phyloP scores from a whole-genome alignment of 2,797 vertebrate genomes.

The Adrianichthys oophorus region DNA sequence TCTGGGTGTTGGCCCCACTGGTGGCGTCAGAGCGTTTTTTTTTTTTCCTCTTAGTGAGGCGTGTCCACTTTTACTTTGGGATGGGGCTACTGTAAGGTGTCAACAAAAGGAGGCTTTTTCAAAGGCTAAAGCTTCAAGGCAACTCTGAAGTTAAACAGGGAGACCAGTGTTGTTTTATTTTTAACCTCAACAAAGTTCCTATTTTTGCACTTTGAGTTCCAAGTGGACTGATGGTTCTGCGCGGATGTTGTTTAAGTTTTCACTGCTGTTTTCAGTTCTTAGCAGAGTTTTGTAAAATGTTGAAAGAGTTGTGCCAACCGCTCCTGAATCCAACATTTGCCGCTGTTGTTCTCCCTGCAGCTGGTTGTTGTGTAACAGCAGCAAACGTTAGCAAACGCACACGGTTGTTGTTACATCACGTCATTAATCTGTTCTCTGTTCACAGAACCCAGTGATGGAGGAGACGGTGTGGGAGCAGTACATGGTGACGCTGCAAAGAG shows the following conservation, averaged over 20 bases:
- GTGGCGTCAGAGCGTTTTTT: neutral
- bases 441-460: slow-evolving; percentile 92
- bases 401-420: slow-evolving; percentile 45
- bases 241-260: too few relatives aligned
- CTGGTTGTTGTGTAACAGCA: slow-evolving; percentile 41
- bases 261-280: too few relatives aligned
- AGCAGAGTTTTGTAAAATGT: neutral
- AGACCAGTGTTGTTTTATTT: too few relatives aligned
- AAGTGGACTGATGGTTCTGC: too few relatives aligned
- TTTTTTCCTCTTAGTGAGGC: neutral
- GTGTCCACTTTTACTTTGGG: slow-evolving; percentile 12
- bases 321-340: neutral
- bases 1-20: slow-evolving; percentile 3
- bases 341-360: slow-evolving; percentile 25
- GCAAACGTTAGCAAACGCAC: slow-evolving; percentile 24
- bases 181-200: too few relatives aligned
- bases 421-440: slow-evolving; percentile 56
- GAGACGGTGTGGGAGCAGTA: slow-evolving; percentile 97
- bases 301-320: neutral
- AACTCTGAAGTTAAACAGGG: too few relatives aligned
- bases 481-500: slow-evolving; percentile 95
- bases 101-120: neutral
- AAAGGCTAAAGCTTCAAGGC: too few relatives aligned
- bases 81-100: slow-evolving; percentile 6
- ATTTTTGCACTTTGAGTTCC: too few relatives aligned